Evolutionary conservation across 2,113 vertebrate species (phyloP).

Genomic region (Catharus minimus): DNA sequence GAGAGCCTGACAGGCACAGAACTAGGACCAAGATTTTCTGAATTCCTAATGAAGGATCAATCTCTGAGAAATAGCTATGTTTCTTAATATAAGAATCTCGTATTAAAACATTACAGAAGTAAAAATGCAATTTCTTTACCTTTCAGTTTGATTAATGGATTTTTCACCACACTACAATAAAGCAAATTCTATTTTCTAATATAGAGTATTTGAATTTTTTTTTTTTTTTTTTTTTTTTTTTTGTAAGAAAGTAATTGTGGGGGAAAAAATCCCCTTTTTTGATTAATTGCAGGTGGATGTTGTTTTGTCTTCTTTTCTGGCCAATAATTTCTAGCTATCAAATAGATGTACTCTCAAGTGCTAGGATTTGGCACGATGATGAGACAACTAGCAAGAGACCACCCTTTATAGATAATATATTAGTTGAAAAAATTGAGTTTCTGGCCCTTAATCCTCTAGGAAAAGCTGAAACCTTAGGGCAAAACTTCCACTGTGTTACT

Average conservation of each 20-base stretch:
- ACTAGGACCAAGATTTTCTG: background rate
- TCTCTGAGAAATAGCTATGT: slow-evolving; percentile 15
- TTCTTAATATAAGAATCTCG: slow-evolving; percentile 41
- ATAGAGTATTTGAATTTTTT: background rate
- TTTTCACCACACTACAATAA: slow-evolving; percentile 37
- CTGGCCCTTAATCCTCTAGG: slow-evolving; percentile 28
- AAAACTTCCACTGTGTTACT: slow-evolving; percentile 22
- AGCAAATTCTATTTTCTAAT: slow-evolving; percentile 30
- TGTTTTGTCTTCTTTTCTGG: background rate
- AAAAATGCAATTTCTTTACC: slow-evolving; percentile 67
- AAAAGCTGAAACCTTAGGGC: slow-evolving; percentile 30
- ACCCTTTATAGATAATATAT: slow-evolving; percentile 28
- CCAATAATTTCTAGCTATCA: background rate
- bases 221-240: background rate
- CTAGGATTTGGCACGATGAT: background rate
- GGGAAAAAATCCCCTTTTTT: background rate
- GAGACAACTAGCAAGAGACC: slow-evolving; percentile 10
- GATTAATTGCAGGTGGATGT: slow-evolving; percentile 23
- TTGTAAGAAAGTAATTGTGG: slow-evolving; percentile 7
- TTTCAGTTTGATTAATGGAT: slow-evolving; percentile 66
- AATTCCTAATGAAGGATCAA: background rate
- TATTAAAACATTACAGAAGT: slow-evolving; percentile 65
- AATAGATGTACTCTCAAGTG: background rate
- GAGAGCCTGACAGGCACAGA: background rate
- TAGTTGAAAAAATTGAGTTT: slow-evolving; percentile 41